Base-by-base conservation (phyloP, 2,888 invertebrate genomes). In the Sphinx pinastri region DNA sequence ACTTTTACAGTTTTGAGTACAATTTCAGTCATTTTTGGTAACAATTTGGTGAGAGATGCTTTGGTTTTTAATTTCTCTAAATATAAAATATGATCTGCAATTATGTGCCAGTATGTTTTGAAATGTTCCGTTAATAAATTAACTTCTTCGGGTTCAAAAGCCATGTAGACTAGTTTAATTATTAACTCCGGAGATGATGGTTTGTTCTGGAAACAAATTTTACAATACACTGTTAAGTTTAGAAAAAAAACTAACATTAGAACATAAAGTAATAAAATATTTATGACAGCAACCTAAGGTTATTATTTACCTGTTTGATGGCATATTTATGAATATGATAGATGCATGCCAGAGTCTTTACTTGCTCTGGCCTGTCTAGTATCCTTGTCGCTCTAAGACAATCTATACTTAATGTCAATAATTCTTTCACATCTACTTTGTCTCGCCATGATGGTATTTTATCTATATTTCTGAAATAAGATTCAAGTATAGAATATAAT, bases 81-180 rank as follows among this genome's bases (percentile, higher is more conserved):
- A 67, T 86, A 93, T 0, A 77, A 71, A 0, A 93, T 72, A 52
- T 92, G 75, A 63, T 93, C 93, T 0, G 81, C 86, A 0, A 93
- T 47, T 0, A 94, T 86, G 25, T 88, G 88, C 89, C 92, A 92
- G 72, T 93, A 94, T 0, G 91, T 92, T 72, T 92, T 93, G 49
- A 74, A 75, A 70, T 93, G 89, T 58, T 92, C 90, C 0, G 75
- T 77, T 0, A 91, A 75, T 0, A 91, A 74, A 3, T 83, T 74
- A 51, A 83, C 79, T 0, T 80, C 67, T 0, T 89, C 87, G 0
- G 77, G 74, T 73, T 93, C 89, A 16, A 93, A 93, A 0, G 91
- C 86, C 89, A 92, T 89, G 72, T 83, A 88, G 0, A 93, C 93
- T 6, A 94, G 73, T 74, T 92, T 92, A 0, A 94, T 75, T 0